Evolutionary conservation across 2,888 invertebrate species (phyloP).

Genomic region (Athalia circularis): DNA sequence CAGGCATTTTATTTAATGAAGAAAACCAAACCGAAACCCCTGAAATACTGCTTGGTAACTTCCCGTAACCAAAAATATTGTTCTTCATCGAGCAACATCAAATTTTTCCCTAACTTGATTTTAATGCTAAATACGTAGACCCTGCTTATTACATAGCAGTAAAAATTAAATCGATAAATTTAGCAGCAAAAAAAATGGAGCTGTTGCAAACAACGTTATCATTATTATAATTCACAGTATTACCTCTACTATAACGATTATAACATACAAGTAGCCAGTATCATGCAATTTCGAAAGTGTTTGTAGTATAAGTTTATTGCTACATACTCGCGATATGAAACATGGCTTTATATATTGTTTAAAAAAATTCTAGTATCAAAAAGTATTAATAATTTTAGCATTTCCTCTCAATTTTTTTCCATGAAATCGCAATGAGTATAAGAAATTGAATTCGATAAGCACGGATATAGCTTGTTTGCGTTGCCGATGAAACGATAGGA

Average conservation of each 20-base stretch:
- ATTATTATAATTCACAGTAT: slow-evolving; percentile 6
- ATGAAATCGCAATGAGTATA: no score
- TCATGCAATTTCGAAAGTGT: slow-evolving; percentile 6
- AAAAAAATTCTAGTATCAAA: no score
- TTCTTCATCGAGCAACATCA: slow-evolving; percentile 9
- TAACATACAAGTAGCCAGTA: not conserved
- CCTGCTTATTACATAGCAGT: not conserved
- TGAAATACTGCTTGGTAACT: slow-evolving; percentile 6
- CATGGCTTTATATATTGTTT: no score
- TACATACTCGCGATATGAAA: not conserved
- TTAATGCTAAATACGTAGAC: not conserved
- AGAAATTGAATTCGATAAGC: no score
- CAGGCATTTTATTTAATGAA: not conserved
- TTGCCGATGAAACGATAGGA: no score
- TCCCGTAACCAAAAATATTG: not conserved
- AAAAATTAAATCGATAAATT: slow-evolving; percentile 1
- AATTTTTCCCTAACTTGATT: slow-evolving; percentile 1
- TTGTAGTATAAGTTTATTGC: slow-evolving; percentile 7
- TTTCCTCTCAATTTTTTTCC: no score
- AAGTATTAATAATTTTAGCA: no score
- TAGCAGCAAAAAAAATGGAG: not conserved
- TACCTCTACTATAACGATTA: no score
- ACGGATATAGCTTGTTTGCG: no score
- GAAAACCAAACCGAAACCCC: not conserved
- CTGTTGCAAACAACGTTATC: slow-evolving; percentile 4